Conservation (phyloP, 2,888 invertebrate species). For the Chrysodeixis includens region DNA sequence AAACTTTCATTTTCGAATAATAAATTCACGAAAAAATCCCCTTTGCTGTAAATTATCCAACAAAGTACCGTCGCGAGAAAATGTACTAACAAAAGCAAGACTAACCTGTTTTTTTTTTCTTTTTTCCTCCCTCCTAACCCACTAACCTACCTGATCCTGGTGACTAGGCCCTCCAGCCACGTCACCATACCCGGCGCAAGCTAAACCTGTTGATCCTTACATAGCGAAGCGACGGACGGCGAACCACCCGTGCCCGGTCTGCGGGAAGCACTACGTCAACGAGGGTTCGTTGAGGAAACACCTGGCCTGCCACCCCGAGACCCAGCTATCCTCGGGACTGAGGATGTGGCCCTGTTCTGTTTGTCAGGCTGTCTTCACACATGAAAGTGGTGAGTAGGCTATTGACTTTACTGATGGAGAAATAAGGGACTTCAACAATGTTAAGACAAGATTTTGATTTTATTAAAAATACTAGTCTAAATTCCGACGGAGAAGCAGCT, state of each 20-base stretch:
- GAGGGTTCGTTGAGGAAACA: conserved; percentile 97
- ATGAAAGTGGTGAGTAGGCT: conserved; percentile 95
- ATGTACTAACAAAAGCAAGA: conserved; percentile 71
- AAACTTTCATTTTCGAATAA: background rate
- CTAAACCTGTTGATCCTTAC: conserved; percentile 92
- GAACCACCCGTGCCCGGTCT: conserved; percentile 98
- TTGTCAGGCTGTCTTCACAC: conserved; percentile 98
- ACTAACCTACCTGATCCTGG: conserved; percentile 87
- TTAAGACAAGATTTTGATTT: too few species aligned
- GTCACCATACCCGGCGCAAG: conserved; percentile 89
- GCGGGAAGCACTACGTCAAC: conserved; percentile 98
- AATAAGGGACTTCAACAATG: too few species aligned
- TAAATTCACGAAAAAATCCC: conserved; percentile 1
- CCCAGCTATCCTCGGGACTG: conserved; percentile 95
- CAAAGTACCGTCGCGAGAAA: conserved; percentile 28
- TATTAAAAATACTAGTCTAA: too few species aligned
- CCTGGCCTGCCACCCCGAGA: conserved; percentile 97
- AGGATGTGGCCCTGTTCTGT: conserved; percentile 99
- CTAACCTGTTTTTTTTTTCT: conserved; percentile 80
- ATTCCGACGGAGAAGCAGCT: too few species aligned
- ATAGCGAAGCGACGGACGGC: conserved; percentile 98
- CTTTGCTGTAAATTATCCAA: conserved; percentile 9
- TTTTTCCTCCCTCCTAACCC: conserved; percentile 74
- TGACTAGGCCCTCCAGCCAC: conserved; percentile 90
- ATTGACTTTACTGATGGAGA: background rate